phyloP scores from a whole-genome alignment of 2,113 vertebrate genomes.

The Hipposideros armiger region DNA sequence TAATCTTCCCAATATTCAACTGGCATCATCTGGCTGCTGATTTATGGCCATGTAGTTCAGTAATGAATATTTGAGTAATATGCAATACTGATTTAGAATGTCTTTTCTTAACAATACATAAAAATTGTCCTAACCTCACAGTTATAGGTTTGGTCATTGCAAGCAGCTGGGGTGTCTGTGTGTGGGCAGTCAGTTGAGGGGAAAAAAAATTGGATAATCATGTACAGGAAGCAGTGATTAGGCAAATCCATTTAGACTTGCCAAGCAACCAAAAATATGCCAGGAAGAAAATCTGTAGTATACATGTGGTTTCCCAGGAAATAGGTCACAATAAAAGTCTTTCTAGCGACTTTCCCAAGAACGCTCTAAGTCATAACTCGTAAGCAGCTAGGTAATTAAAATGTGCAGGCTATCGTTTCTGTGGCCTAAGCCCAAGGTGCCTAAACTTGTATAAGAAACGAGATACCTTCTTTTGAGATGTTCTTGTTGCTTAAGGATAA shows the following conservation, averaged over 20 bases:
- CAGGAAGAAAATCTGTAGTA: conserved; percentile 4
- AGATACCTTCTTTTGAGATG: conserved; percentile 58
- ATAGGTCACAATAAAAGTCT: neutral
- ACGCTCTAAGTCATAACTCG: neutral
- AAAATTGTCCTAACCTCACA: neutral
- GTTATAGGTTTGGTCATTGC: neutral
- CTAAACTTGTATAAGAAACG: conserved; percentile 54
- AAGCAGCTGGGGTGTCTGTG: neutral
- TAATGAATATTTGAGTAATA: neutral
- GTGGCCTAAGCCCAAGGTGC: conserved; percentile 64
- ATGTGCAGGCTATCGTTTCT: conserved; percentile 38
- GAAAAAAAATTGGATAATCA: neutral
- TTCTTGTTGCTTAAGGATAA: conserved; percentile 68
- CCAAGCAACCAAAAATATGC: conserved; percentile 39
- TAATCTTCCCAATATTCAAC: conserved; percentile 4
- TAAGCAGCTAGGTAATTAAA: conserved; percentile 68
- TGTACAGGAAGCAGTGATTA: conserved; percentile 33
- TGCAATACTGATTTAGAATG: neutral
- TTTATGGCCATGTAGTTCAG: neutral
- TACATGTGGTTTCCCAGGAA: neutral
- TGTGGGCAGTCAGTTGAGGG: neutral
- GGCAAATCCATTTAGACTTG: conserved; percentile 33
- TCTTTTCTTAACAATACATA: conserved; percentile 22
- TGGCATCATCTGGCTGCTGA: neutral
- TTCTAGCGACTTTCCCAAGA: conserved; percentile 53